Base-by-base conservation (phyloP, 2,888 invertebrate genomes). In the Poecilobothrus nobilitatus region DNA sequence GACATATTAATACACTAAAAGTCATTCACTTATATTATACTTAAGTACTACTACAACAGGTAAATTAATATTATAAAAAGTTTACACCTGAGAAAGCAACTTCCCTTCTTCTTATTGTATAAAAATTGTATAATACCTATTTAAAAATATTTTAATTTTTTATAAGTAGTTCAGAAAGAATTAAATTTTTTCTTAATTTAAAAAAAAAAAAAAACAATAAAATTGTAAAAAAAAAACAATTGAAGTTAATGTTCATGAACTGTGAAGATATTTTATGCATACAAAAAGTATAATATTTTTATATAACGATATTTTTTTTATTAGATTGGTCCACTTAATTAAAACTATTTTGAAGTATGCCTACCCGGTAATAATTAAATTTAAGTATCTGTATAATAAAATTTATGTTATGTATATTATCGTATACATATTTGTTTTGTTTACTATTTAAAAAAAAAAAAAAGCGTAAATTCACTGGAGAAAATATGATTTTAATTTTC, bases 51-150 rank as follows among this genome's bases (percentile, higher is more conserved):
- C 12, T 10, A 3, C 6, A 9, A 9, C 53, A 53, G n/a, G 53
- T 53, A 53, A 53, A 53, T 53, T 53, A 53, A 53, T 53, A 53
- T 18, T 53, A 53, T 53, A 12, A 41, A 53, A 53, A 53, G n/a
- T 53, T 53, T 53, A 53, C 53, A 53, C 53, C 53, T 53, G 53
- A 53, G 53, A 53, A 53, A 53, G 53, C 53, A 27, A 53, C 53
- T 53, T 53, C 53, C 53, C 18, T 41, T 41, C 18, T 53, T 53
- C 53, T 53, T 53, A 12, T 53, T 18, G 9, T 53, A 18, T n/a
- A n/a, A n/a, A n/a, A n/a, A 12, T 53, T 18, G 7, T 53, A 18
- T 53, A 15, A 18, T 53, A n/a, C n/a, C n/a, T n/a, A 37, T 18
- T 18, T n/a, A 53, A 53, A 53, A 18, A 53, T 53, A 53, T 12